phyloP scores from a whole-genome alignment of 2,113 vertebrate genomes.

The Saguinus imperator region DNA sequence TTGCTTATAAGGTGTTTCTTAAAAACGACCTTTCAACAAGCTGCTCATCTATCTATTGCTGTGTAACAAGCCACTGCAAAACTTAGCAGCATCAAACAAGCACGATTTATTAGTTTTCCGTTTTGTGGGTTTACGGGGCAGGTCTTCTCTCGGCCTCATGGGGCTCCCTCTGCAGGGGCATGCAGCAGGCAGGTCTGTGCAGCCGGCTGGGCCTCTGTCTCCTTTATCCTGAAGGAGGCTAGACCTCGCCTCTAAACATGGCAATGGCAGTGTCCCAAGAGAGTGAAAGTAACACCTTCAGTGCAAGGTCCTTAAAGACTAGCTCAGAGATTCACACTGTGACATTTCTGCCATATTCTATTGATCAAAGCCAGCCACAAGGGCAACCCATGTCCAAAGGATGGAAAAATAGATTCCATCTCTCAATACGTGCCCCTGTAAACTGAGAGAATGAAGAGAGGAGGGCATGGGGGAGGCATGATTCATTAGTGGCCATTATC shows the following conservation, averaged over 20 bases:
- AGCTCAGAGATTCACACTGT: neutral
- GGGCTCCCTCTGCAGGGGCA: neutral
- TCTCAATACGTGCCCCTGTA: neutral
- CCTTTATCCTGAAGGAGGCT: neutral
- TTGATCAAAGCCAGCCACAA: neutral
- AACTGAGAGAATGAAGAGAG: neutral
- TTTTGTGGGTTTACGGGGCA: neutral
- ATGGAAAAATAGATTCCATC: neutral
- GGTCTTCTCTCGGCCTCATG: neutral
- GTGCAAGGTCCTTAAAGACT: neutral
- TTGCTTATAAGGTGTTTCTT: neutral
- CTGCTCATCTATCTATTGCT: neutral
- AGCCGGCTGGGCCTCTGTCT: neutral
- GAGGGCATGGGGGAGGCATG: neutral
- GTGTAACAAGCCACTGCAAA: neutral
- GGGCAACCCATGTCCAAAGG: neutral
- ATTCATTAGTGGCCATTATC: neutral
- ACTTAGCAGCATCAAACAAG: neutral
- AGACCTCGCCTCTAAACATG: neutral
- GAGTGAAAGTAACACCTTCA: neutral
- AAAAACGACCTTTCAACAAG: neutral
- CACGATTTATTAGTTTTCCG: neutral
- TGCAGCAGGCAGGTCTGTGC: neutral
- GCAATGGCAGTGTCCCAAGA: neutral
- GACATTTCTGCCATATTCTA: neutral